phyloP scores from a whole-genome alignment of 2,113 vertebrate genomes.

The Microtus montanus region DNA sequence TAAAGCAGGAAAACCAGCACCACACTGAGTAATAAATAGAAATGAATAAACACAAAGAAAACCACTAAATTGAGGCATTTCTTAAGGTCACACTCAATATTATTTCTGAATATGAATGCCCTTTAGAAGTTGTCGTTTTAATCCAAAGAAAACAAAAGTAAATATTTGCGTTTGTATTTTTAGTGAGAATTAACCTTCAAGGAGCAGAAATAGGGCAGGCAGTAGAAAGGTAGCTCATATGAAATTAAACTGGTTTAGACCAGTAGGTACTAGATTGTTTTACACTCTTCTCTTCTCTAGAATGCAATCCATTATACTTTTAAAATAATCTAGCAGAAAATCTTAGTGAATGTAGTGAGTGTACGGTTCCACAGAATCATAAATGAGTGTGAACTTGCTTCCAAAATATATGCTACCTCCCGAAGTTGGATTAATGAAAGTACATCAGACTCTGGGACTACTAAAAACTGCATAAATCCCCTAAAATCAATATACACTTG shows the following conservation, averaged over 20 bases:
- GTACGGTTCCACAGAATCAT: conserved; percentile 37
- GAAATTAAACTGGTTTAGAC: conserved; percentile 45
- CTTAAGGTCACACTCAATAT: conserved; percentile 63
- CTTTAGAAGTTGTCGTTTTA: conserved; percentile 60
- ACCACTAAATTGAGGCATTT: conserved; percentile 49
- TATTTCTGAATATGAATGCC: conserved; percentile 67
- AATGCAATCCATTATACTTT: not conserved
- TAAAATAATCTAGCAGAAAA: conserved; percentile 42
- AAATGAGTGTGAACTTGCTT: conserved; percentile 53
- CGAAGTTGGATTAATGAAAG: conserved; percentile 53
- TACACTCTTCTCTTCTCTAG: conserved; percentile 7
- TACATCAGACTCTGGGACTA: conserved; percentile 1
- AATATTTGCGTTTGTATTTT: conserved; percentile 66
- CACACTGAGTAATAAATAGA: not conserved
- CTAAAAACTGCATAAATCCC: conserved; percentile 32
- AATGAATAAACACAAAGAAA: conserved; percentile 55
- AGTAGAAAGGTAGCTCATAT: conserved; percentile 26
- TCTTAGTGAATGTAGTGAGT: conserved; percentile 28
- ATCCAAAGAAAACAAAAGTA: conserved; percentile 63
- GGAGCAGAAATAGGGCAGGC: conserved; percentile 5
- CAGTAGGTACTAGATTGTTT: not conserved
- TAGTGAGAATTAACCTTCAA: conserved; percentile 61
- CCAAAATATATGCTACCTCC: not conserved
- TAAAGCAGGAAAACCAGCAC: conserved; percentile 3
- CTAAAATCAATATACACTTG: conserved; percentile 60